These are phyloP conservation scores for Notarius quadriscutis DNA, from an alignment of 2,113 vertebrate genomes.

Conservation along the genomic window DNA sequence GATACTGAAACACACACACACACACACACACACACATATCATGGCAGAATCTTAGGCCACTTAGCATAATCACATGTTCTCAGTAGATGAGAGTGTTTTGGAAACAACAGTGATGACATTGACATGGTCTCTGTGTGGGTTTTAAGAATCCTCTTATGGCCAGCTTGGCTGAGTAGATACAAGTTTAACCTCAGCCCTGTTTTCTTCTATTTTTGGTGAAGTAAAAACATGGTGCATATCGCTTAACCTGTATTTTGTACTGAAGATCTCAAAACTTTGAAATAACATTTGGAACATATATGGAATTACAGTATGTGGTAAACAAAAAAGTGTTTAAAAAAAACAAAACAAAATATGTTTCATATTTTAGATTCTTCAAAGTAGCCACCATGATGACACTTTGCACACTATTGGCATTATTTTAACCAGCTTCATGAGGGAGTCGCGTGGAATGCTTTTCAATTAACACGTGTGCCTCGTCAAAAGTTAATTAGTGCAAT, in stretches of 20 bases:
- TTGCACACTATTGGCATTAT: too few species aligned
- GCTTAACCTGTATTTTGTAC: background rate
- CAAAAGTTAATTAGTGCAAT: too few species aligned
- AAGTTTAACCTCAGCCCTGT: background rate
- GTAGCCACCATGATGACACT: too few species aligned
- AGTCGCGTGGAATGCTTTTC: too few species aligned
- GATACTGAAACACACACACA: background rate
- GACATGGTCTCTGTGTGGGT: background rate
- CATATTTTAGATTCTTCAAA: too few species aligned
- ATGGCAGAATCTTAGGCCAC: background rate
- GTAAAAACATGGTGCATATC: background rate
- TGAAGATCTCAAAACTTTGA: too few species aligned
- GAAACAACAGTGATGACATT: background rate
- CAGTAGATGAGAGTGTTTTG: background rate
- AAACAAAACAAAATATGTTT: too few species aligned
- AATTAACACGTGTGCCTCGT: too few species aligned
- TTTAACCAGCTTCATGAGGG: too few species aligned
- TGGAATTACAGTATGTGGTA: too few species aligned
- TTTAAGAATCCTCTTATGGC: background rate
- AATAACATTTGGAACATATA: too few species aligned
- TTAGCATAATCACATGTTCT: background rate
- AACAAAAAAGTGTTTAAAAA: too few species aligned
- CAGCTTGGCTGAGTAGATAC: background rate
- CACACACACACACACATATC: background rate
- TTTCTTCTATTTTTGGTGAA: background rate